Evolutionary conservation across 2,888 invertebrate genomes (phyloP), one percentile per base, ranked within the genome.

Genomic region (Eudasyphora cyanicolor): DNA sequence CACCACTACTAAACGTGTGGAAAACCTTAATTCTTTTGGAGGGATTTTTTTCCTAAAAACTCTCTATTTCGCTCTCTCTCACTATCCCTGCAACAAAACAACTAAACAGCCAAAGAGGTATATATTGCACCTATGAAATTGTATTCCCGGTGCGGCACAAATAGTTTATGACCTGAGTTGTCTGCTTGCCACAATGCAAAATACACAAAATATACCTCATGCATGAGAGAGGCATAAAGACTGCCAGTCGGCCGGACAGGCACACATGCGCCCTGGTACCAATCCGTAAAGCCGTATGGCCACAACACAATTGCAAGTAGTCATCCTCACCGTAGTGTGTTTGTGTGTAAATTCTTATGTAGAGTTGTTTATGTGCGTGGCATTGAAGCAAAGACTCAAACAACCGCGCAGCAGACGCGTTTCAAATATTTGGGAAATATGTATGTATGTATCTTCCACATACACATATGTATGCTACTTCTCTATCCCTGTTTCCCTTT

Each of bases 161-260:
- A 14, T 38, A 67, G 35, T 67, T 67, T 67, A 67, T 67, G 67
- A 67, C 67, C 67, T 67, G 42, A 24, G 21, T n/a, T 24, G 2
- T 67, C 67, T 64, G 60, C 64, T 19, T 32, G 38, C 17, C 60
- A 14, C 60, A 54, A 21, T 10, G 54, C 6, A 12, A 12, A 54
- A 54, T 57, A 24, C 19, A 27, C 17, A 14, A 49, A n/a, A 49
- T 49, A 6, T 49, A 17, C 49, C 14, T 45, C 27, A 57, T 24
- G 57, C 8, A 57, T 57, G 24, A n/a, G 32, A 8, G 4, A 32
- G n/a, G 45, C n/a, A 45, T n/a, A 45, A n/a, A 45, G 45, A n/a
- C n/a, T n/a, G n/a, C n/a, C n/a, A n/a, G n/a, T n/a, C n/a, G n/a
- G n/a, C n/a, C n/a, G n/a, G n/a, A 27, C 27, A 64, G 42, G 42